Percentiles rank a stretch among this genome's conserved stretches.
phyloP scores from a whole-genome alignment of 2,888 invertebrate genomes.

The Prosapia bicincta region DNA sequence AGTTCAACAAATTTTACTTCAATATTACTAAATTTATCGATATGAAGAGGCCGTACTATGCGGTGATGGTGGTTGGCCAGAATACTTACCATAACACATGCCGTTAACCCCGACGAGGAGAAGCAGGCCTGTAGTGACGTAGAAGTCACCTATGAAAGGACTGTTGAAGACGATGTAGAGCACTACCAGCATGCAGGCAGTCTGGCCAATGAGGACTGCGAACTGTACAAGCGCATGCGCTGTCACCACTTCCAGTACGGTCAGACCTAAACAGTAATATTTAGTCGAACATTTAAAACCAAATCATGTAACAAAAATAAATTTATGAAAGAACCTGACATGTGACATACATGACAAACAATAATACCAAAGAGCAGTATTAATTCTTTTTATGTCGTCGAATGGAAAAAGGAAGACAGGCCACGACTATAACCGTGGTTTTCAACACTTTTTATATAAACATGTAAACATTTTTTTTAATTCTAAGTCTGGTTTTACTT shows the following conservation, averaged over 20 bases:
- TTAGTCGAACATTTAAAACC: background rate
- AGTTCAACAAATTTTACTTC: too few relatives aligned
- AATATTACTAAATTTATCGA: too few relatives aligned
- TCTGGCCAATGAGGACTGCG: conserved; percentile 40
- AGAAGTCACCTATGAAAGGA: conserved; percentile 40
- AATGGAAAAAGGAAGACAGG: too few relatives aligned
- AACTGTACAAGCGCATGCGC: conserved; percentile 41
- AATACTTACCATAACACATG: conserved; percentile 42
- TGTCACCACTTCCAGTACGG: conserved; percentile 38
- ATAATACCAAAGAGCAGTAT: too few relatives aligned
- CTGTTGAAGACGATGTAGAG: conserved; percentile 41
- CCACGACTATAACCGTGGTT: too few relatives aligned
- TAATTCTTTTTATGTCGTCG: too few relatives aligned
- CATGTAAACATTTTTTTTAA: too few relatives aligned
- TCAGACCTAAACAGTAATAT: conserved; percentile 39
- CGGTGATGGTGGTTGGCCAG: too few relatives aligned
- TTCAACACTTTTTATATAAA: too few relatives aligned
- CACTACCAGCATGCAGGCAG: conserved; percentile 39
- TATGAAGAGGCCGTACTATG: too few relatives aligned
- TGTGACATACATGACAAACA: too few relatives aligned
- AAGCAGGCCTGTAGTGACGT: conserved; percentile 38
- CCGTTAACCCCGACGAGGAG: conserved; percentile 41
- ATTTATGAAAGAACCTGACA: background rate
- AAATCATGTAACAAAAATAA: background rate
- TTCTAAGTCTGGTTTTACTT: too few relatives aligned